Percentiles rank a stretch among this genome's conserved stretches.
Conservation (phyloP, 2,113 vertebrate species). For the Malurus elegans region DNA sequence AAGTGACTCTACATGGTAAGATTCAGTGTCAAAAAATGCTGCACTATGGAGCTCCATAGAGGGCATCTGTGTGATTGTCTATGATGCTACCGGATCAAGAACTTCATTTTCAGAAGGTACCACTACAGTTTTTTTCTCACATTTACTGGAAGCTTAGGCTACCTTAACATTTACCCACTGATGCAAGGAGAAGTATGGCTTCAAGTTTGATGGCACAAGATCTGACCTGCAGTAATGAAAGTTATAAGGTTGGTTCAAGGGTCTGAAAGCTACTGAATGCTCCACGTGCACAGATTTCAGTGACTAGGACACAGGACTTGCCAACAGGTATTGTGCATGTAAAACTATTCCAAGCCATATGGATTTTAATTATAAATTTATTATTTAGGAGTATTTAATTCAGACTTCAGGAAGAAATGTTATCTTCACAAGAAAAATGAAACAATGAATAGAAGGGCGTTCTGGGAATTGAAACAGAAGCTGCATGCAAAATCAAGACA, state of each 20-base stretch:
- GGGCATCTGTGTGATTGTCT: neutral
- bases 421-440: neutral
- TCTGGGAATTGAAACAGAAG: neutral
- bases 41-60: neutral
- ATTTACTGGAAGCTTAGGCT: neutral
- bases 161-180: neutral
- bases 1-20: neutral
- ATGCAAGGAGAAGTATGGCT: neutral
- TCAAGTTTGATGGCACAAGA: neutral
- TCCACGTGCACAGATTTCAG: neutral
- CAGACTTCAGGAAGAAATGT: neutral
- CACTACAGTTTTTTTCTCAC: neutral
- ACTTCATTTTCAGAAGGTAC: neutral
- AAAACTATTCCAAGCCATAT: neutral
- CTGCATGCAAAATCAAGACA: neutral
- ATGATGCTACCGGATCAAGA: neutral
- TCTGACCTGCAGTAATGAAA: neutral
- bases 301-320: neutral
- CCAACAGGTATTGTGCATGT: neutral
- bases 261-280: neutral
- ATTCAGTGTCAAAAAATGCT: neutral
- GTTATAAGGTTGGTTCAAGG: neutral
- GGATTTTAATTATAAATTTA: neutral
- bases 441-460: neutral
- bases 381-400: neutral